Base-by-base conservation (phyloP, 1,140 invertebrate species). In the Brachystomella parvula region DNA sequence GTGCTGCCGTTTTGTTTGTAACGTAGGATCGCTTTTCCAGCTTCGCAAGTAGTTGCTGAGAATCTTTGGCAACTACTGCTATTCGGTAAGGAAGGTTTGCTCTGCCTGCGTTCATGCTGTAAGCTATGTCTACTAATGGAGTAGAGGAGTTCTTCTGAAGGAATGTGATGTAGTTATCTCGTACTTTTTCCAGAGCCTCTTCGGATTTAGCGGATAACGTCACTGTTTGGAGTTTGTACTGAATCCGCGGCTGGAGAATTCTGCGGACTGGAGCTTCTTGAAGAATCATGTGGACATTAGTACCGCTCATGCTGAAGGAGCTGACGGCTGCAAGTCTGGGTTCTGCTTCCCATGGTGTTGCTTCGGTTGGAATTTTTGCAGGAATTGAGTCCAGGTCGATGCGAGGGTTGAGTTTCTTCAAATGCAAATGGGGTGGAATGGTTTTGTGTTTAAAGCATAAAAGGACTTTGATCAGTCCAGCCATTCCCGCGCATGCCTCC, bases 401-500 rank as follows among this genome's bases (percentile, higher is more conserved):
- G 24, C 31, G 2, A 0, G 60, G 60, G 33, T 67, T 67, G 1
- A 67, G n/a, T 21, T 53, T 62, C 3, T 35, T 32, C 2, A 67
- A 31, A 47, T 63, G 26, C 44, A 56, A 30, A 32, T 67, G 65
- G 24, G 60, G 39, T 3, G 65, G 65, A 44, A 67, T 57, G 17
- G 19, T 47, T 24, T 53, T 47, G 39, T 62, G 12, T 30, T 67
- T 26, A 1, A 67, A 21, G 12, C 44, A 31, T 9, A 67, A n/a
- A 29, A 63, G 47, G 29, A 63, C 49, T 29, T 67, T 67, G 17
- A 67, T 67, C 26, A 63, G 3, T 31, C 66, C 66, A 6, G 61
- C 39, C 0, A 68, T 31, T 26, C 66, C 66, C 1, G 81, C 81
- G 35, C 81, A 81, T 73, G 53, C 19, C 35, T 85, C 83, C 24